A percentile compares a stretch with the other conserved stretches of the same genome.
Conservation (phyloP, 2,797 vertebrate genomes). For the Melanogrammus aeglefinus region DNA sequence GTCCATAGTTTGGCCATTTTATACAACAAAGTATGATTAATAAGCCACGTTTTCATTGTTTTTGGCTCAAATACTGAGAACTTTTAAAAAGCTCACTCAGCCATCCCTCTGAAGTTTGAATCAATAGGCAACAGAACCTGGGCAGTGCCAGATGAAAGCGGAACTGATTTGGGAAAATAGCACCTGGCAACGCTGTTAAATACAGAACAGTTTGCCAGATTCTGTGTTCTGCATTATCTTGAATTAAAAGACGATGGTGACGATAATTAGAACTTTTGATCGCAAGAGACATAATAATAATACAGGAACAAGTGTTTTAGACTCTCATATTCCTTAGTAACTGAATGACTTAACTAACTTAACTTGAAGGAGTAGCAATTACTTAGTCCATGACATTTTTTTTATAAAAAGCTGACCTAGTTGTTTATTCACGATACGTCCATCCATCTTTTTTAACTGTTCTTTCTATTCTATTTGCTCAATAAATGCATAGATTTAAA, state of each 20-base stretch:
- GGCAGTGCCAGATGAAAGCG: neutral
- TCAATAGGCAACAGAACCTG: neutral
- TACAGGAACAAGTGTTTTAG: neutral
- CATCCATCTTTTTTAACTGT: neutral
- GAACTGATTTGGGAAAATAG: neutral
- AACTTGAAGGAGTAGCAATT: neutral
- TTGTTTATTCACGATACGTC: neutral
- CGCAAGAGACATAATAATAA: neutral
- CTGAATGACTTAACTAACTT: neutral
- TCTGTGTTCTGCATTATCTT: neutral
- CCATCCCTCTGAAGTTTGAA: neutral
- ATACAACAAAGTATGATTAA: neutral
- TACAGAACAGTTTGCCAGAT: neutral
- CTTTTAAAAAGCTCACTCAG: neutral
- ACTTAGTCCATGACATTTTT: neutral
- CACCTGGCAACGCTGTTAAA: neutral
- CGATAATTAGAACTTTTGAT: neutral
- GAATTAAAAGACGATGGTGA: neutral
- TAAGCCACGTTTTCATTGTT: neutral
- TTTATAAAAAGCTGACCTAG: neutral
- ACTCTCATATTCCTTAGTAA: neutral
- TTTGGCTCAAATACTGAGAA: neutral
- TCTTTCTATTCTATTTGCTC: neutral
- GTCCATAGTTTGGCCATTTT: neutral
- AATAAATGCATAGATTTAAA: neutral